These are phyloP conservation scores for Hemicentrotus pulcherrimus DNA, from an alignment of 35 echinoderm and acorn worm species.

Conservation along the genomic window DNA sequence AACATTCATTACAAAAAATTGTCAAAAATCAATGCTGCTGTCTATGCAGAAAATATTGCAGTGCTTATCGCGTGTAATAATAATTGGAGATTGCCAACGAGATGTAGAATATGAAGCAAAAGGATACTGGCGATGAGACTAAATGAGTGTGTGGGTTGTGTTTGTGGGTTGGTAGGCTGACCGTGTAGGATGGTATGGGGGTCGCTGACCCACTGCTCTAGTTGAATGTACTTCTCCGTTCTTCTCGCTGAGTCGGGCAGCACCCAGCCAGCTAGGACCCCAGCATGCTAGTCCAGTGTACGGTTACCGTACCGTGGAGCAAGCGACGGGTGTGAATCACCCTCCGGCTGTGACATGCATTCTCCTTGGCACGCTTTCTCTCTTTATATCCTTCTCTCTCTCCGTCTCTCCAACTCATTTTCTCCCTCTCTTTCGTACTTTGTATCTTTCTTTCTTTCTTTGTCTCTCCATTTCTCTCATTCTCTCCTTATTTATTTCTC, in stretches of 20 bases:
- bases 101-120: background rate
- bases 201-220: conserved; percentile 44
- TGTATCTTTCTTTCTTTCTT: too few species aligned
- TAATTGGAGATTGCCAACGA: background rate
- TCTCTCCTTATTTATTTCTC: too few species aligned
- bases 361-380: conserved; percentile 32
- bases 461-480: too few species aligned
- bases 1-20: background rate
- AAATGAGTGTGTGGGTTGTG: conserved; percentile 37
- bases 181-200: background rate
- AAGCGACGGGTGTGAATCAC: conserved; percentile 45
- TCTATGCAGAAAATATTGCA: background rate
- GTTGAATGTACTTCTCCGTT: conserved; percentile 47
- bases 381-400: background rate
- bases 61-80: background rate
- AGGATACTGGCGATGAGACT: background rate
- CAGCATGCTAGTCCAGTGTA: conserved; percentile 5
- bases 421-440: too few species aligned
- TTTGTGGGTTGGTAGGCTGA: background rate
- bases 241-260: background rate
- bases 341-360: conserved; percentile 37
- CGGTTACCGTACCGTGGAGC: conserved; percentile 41
- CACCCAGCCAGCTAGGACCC: background rate
- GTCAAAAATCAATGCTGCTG: background rate
- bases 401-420: background rate